Conservation (phyloP, 2,113 vertebrate genomes). For the Triplophysa siluroides region DNA sequence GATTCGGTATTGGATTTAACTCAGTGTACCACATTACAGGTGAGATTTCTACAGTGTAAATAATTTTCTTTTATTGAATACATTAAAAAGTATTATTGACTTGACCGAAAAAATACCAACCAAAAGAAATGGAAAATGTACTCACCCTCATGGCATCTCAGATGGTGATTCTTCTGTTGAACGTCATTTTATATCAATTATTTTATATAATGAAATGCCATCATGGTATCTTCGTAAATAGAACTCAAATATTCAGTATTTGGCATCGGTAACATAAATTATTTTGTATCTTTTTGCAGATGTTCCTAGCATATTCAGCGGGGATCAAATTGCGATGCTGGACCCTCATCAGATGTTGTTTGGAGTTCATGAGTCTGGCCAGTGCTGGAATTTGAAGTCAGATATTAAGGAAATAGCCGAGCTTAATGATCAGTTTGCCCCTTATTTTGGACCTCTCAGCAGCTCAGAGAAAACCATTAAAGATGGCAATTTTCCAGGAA, state of each 20-base stretch:
- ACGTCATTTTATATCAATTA: too few relatives aligned
- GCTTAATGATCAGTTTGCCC: conserved; percentile 90
- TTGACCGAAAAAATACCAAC: too few relatives aligned
- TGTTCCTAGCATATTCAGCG: conserved; percentile 97
- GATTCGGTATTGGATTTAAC: conserved; percentile 99
- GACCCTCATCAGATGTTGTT: conserved; percentile 97
- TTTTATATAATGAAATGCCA: too few relatives aligned
- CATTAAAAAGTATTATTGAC: too few relatives aligned
- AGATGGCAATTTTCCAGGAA: conserved; percentile 88
- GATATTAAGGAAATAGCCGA: conserved; percentile 91
- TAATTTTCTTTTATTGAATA: background rate
- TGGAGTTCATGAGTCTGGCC: conserved; percentile 92
- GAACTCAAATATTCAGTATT: too few relatives aligned
- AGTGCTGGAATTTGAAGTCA: conserved; percentile 94
- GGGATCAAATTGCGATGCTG: conserved; percentile 96
- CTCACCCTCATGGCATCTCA: too few relatives aligned
- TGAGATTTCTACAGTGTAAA: conserved; percentile 55
- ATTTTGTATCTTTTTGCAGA: conserved; percentile 71
- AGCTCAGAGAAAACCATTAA: conserved; percentile 87
- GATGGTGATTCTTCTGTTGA: too few relatives aligned
- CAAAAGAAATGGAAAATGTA: too few relatives aligned
- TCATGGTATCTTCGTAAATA: too few relatives aligned
- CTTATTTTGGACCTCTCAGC: conserved; percentile 89
- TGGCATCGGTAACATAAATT: too few relatives aligned
- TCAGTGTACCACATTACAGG: conserved; percentile 99